Base-by-base conservation (phyloP, 2,888 invertebrate species). In the Tanytarsus gracilentus region DNA sequence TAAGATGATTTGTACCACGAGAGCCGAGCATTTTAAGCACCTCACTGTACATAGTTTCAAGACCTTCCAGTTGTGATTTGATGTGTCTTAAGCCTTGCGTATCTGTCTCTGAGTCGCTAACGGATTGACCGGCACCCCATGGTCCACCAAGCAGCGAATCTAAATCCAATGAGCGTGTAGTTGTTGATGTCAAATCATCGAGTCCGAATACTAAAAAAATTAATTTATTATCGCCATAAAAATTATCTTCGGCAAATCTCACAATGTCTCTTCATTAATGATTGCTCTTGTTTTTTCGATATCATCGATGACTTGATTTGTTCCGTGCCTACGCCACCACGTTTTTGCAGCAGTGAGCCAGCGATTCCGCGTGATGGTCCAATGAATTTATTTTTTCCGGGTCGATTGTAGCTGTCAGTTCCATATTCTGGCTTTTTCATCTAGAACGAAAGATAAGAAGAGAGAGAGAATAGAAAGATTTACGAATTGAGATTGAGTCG, bases 41-140 rank as follows among this genome's bases (percentile, higher is more conserved):
- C 76, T 90, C 89, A 0, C 86, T 86, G 52, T 64, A 64, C 90
- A 90, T 91, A 65, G 81, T 84, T 76, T 91, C 90, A 4, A 91
- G 75, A 0, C 89, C 88, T 68, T 89, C 83, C 30, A 91, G 75
- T 69, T 91, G 91, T 63, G 86, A 81, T 23, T 88, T 76, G 64
- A 90, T 88, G 29, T 87, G 85, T 65, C 86, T 77, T 2, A 87
- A 85, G 69, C 88, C 88, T 2, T 83, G 82, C 0, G 85, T 85
- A 36, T 86, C 85, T 11, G 86, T 78, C 68, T 86, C 85, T 55
- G 84, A 85, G 70, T 88, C 88, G 1, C 86, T 84, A 65, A 76
- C 75, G 49, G 71, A 74, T 64, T 77, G 78, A 3, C 64, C 65
- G 7, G 62, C 64, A 29, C 66, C 65, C 66, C 66, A 66, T 59